A percentile compares a stretch with the other conserved stretches of the same genome.
phyloP scores from a whole-genome alignment of 2,113 vertebrate genomes.

The Pluvianellus socialis region DNA sequence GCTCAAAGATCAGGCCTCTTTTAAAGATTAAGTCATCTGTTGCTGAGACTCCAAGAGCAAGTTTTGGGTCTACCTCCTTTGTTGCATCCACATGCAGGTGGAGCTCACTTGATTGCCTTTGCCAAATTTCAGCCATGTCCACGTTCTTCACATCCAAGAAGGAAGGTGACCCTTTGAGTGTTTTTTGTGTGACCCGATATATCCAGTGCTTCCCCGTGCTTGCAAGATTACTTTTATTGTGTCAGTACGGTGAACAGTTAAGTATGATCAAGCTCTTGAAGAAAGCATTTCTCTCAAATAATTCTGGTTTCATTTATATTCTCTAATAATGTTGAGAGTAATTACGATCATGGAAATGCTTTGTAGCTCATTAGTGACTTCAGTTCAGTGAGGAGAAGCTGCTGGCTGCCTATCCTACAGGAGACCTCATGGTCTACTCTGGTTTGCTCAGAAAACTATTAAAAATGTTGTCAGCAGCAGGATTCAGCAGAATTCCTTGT shows the following conservation, averaged over 20 bases:
- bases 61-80: neutral
- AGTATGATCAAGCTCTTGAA: neutral
- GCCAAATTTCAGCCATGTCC: neutral
- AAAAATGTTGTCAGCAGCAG: neutral
- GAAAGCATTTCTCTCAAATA: constrained; percentile 15
- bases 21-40: neutral
- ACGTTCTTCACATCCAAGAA: neutral
- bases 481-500: neutral
- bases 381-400: neutral
- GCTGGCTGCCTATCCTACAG: neutral
- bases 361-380: constrained; percentile 38
- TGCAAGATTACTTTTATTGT: neutral
- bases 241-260: neutral
- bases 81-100: neutral
- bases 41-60: neutral
- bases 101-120: neutral
- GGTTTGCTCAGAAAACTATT: neutral
- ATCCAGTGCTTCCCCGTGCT: neutral
- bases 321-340: constrained; percentile 33
- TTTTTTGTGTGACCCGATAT: neutral
- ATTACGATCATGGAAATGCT: neutral
- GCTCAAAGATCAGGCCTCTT: neutral
- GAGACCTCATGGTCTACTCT: neutral
- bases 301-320: constrained; percentile 46
- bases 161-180: neutral